Base-by-base conservation (phyloP, 2,113 vertebrate species). In the Cyphotilapia sp. region DNA sequence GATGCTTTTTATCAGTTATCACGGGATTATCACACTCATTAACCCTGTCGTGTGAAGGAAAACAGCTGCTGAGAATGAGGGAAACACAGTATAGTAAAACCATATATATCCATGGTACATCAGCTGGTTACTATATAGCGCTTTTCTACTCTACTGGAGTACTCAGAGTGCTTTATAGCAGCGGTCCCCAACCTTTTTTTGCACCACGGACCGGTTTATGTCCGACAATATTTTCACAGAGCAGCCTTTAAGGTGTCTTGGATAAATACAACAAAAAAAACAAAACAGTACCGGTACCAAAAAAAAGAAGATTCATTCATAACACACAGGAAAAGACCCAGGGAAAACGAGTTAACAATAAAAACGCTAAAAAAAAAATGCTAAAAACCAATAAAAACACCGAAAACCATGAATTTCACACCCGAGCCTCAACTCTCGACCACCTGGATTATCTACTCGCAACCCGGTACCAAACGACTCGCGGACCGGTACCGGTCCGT, bases 381-480 rank as follows among this genome's bases (percentile, higher is more conserved):
- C 24, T 29, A 29, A 59, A 29, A 29, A 0, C 8, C 1, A 0
- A 17, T 59, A 31, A 59, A 31, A 61, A 61, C 1, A 0, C 3
- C 0, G 0, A 61, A 61, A 61, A 63, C 3, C 29, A 63, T 33
- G 16, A 63, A 33, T 63, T 63, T 0, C 0, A 63, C 29, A 63
- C 3, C 59, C 3, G 8, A 10, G 57, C 14, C 5, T 61, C 29
- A 2, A 33, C 2, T 33, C 2, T 61, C 8, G 1, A 59, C 57
- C 57, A 17, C 14, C 57, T 59, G 57, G 57, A 59, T 59, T 59
- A 61, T 31, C 8, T 61, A 61, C 57, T 59, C 3, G 1, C 1
- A 2, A 61, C 16, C 57, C 5, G 1, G 5, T 31, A 61, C 57
- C 27, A 61, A 31, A 31, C 14, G 2, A 61, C 27, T 61, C 2